Evolutionary conservation across 2,113 vertebrate species (phyloP).

Genomic region (Eulemur macaco): DNA sequence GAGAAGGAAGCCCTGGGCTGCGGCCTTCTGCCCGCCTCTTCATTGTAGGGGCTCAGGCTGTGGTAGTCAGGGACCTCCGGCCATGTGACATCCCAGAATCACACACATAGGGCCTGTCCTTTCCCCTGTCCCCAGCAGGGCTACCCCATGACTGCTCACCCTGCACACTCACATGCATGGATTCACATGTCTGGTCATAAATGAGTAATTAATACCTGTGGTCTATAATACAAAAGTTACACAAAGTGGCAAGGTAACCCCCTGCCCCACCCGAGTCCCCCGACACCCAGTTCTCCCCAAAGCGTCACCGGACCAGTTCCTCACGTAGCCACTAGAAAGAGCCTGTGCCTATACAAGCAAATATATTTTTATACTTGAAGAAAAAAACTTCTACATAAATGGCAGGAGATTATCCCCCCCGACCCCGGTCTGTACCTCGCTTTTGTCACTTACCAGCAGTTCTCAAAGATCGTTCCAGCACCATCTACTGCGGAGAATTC

Average conservation of each 20-base stretch:
- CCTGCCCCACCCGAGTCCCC: neutral
- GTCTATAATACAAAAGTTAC: accelerated
- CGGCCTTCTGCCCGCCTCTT: neutral
- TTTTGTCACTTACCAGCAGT: too few species aligned
- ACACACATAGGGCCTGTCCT: neutral
- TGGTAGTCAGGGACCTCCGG: neutral
- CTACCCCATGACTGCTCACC: accelerated
- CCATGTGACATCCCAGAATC: neutral
- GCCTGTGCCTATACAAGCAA: neutral
- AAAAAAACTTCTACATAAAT: neutral
- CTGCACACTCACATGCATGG: accelerated
- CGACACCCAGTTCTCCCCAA: neutral
- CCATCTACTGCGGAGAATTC: accelerated
- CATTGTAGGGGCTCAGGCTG: neutral
- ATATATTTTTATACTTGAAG: neutral
- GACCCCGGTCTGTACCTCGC: neutral
- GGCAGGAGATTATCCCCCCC: neutral
- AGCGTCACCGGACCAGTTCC: neutral
- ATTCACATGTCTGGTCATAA: accelerated
- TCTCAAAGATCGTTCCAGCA: neutral
- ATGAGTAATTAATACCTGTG: too few species aligned
- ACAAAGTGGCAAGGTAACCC: neutral
- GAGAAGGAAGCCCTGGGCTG: neutral
- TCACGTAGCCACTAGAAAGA: neutral
- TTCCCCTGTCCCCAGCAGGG: neutral